Percentiles rank a stretch among this genome's conserved stretches.
phyloP scores from a whole-genome alignment of 2,113 vertebrate genomes.

The Piliocolobus tephrosceles region DNA sequence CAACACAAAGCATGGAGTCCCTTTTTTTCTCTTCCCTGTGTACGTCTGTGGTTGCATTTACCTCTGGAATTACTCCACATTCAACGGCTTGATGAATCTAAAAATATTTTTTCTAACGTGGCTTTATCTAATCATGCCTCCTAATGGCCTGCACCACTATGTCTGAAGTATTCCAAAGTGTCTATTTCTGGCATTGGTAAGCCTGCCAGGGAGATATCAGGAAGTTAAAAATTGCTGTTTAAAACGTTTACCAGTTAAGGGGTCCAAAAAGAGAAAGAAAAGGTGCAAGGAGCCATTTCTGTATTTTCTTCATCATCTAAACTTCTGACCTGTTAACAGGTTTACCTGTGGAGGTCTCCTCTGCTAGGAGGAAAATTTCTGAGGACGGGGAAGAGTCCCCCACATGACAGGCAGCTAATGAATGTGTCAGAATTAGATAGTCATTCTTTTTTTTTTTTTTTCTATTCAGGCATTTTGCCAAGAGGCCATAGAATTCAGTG shows the following conservation, averaged over 20 bases:
- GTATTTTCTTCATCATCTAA: background rate
- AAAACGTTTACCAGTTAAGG: background rate
- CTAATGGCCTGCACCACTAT: accelerated
- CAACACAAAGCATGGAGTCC: accelerated
- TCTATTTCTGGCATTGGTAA: background rate
- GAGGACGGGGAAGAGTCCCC: background rate
- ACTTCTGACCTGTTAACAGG: background rate
- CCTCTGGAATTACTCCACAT: no score
- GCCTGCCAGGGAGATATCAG: accelerated
- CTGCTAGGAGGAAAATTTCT: background rate
- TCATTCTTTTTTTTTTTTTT: no score
- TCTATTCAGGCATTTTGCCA: background rate
- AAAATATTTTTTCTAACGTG: background rate
- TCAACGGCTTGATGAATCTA: background rate
- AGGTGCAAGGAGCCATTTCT: background rate
- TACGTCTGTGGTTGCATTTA: accelerated
- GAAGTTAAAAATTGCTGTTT: background rate
- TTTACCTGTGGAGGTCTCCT: background rate
- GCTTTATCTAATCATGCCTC: background rate
- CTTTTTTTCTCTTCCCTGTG: accelerated
- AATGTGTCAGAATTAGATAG: accelerated
- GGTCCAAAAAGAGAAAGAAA: background rate
- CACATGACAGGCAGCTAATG: accelerated
- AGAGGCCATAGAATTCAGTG: background rate
- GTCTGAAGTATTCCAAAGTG: accelerated